Conservation (phyloP, 2,113 vertebrate genomes). For the Chaetura pelagica region DNA sequence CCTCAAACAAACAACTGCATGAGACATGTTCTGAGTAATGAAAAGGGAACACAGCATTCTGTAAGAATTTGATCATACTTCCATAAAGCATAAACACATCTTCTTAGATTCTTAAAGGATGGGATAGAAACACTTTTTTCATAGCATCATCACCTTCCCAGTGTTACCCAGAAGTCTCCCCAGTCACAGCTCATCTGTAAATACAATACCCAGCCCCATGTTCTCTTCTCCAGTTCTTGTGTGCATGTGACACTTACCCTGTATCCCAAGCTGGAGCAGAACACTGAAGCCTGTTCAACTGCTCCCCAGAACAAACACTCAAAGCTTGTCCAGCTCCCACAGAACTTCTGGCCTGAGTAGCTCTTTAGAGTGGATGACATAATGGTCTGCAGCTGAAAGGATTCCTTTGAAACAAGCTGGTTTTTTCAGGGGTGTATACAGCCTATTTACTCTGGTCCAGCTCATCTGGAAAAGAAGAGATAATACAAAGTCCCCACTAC, state of each 20-base stretch:
- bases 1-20: not conserved
- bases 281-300: not conserved
- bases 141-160: not conserved
- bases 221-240: not conserved
- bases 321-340: not conserved
- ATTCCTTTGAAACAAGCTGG: not conserved
- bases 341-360: not conserved
- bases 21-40: not conserved
- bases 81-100: not conserved
- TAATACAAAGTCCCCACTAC: not conserved
- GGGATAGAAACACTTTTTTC: not conserved
- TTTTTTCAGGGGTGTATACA: not conserved
- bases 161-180: not conserved
- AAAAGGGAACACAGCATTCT: not conserved
- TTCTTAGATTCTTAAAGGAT: not conserved
- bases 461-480: not conserved
- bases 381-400: not conserved
- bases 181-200: not conserved
- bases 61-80: not conserved
- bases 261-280: not conserved
- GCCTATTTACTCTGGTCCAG: not conserved
- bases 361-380: not conserved
- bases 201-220: no score
- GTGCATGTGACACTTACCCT: accelerated
- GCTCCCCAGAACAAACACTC: no score